Conservation (phyloP, 2,888 invertebrate species). For the Amphipyra tragopoginis region DNA sequence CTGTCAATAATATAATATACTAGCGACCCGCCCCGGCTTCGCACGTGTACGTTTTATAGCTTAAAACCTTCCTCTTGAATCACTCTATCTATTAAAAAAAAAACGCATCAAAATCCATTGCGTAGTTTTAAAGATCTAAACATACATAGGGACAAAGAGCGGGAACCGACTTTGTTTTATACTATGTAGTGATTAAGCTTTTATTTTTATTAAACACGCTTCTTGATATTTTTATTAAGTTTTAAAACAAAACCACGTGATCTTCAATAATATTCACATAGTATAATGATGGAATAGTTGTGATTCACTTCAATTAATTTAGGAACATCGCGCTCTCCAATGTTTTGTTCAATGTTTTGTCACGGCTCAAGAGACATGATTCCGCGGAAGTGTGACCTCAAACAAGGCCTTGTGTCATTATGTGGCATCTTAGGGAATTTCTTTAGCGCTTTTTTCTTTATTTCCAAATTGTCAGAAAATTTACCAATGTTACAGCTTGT, state of each 20-base stretch:
- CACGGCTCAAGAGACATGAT: conserved; percentile 51
- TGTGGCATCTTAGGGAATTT: conserved; percentile 58
- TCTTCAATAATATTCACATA: conserved; percentile 4
- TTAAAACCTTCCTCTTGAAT: too few species aligned
- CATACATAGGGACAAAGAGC: too few species aligned
- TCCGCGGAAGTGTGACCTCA: conserved; percentile 60
- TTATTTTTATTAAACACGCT: too few species aligned
- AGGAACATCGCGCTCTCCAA: conserved; percentile 43
- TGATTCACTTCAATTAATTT: conserved; percentile 15
- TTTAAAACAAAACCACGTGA: not conserved
- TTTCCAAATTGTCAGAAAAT: conserved; percentile 21
- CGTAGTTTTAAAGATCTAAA: too few species aligned
- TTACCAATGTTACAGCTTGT: conserved; percentile 8
- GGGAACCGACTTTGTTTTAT: too few species aligned
- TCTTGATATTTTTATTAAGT: not conserved
- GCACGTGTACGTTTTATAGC: too few species aligned
- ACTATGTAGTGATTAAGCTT: too few species aligned
- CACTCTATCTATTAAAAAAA: too few species aligned
- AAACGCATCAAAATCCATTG: too few species aligned
- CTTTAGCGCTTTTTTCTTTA: conserved; percentile 36
- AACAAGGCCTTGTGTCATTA: conserved; percentile 65
- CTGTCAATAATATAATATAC: too few species aligned
- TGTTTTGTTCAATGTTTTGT: conserved; percentile 43
- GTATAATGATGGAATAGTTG: too few species aligned
- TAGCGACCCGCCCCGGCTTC: too few species aligned